Evolutionary conservation across 2,888 invertebrate species (phyloP), one percentile per base, ranked within the genome.

Genomic region (Tryphoninae sp.): DNA sequence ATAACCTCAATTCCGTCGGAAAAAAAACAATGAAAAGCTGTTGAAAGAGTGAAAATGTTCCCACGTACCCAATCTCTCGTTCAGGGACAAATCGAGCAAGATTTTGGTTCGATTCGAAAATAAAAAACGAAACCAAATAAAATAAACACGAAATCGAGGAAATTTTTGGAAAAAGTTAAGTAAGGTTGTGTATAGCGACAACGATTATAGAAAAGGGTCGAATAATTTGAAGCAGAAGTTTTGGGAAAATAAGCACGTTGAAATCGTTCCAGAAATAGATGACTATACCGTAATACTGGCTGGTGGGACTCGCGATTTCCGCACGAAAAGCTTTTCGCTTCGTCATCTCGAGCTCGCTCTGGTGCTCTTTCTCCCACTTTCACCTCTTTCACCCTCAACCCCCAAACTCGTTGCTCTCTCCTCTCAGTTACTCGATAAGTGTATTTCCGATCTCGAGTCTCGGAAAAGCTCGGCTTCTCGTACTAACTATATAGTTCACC

Each of bases 361-460:
- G 8, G n/a, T 62, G 55, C 59, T 26, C 51, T 67, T 45, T 16
- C 49, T 67, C 67, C 22, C 42, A 67, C n/a, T 68, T 67, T 78
- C 71, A 62, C 61, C 61, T 45, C 26, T 65, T 8, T n/a, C 55
- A 40, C 22, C 71, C 67, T 62, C 45, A 51, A 11, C 69, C 49
- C 13, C 33, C 33, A 6, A 33, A 19, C 59, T 61, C 65, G 61
- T 73, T 61, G 55, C 75, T 78, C 42, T 22, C 67, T 59, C 77
- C 81, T 77, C 78, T 78, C 79, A 77, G 71, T 73, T 75, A 81
- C 76, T 83, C 78, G 78, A 78, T 80, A 80, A 85, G 82, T 79
- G 84, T 83, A 84, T 83, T 85, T 83, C 79, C 84, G 78, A 83
- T 84, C 77, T 78, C 71, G 67, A 78, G 69, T 55, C 77, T 80